Conservation (phyloP, 2,113 vertebrate genomes). For the Seriola dumerili region DNA sequence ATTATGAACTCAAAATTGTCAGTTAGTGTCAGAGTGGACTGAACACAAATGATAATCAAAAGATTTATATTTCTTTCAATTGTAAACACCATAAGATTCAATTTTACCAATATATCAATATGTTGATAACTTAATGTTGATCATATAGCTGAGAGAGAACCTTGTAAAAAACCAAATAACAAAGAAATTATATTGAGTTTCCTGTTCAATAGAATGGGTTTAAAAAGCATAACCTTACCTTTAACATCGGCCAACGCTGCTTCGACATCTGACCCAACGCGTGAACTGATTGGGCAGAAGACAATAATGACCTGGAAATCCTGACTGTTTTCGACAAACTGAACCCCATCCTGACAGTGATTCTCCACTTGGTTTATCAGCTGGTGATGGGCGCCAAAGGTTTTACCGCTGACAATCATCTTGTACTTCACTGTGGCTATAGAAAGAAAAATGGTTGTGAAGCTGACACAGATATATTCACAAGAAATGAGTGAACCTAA, state of each 20-base stretch:
- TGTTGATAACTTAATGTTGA: neutral
- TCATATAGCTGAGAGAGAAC: neutral
- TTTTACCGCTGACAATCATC: conserved; percentile 19
- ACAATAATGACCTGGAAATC: conserved; percentile 22
- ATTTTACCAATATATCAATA: neutral
- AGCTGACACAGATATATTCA: neutral
- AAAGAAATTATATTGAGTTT: no score
- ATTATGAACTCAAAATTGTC: neutral
- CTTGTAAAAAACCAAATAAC: neutral
- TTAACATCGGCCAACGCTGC: conserved; percentile 2
- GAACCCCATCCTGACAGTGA: rapidly evolving
- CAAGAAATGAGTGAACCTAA: neutral
- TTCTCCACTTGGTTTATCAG: conserved; percentile 10
- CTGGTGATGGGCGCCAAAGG: neutral
- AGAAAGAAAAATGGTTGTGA: neutral
- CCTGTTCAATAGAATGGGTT: neutral
- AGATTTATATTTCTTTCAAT: neutral
- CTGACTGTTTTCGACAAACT: rapidly evolving
- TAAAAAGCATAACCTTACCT: conserved; percentile 33
- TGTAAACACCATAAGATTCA: neutral
- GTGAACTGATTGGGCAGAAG: conserved; percentile 66
- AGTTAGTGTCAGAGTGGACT: neutral
- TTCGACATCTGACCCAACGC: neutral
- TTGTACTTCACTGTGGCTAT: conserved; percentile 31
- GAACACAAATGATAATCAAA: neutral